Base-by-base conservation (phyloP, 2,797 vertebrate species). In the Bovichtus variegatus region DNA sequence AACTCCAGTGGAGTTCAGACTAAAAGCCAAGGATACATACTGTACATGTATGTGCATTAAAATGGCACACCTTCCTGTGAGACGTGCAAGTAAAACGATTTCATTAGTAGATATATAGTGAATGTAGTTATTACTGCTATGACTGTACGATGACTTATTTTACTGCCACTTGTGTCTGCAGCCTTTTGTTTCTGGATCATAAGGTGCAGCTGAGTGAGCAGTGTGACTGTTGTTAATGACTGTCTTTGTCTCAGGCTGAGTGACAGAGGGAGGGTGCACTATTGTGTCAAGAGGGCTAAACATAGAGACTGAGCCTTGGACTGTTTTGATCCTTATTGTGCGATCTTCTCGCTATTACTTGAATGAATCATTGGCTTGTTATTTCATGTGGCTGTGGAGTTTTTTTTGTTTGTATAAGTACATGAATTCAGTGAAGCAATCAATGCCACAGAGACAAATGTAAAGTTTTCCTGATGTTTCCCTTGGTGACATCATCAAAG, bases 401-500 rank as follows among this genome's bases (percentile, higher is more conserved):
- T 86, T 81, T 77, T n/a, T n/a, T n/a, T n/a, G n/a, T n/a, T n/a
- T n/a, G n/a, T 64, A 38, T 65, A 58, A 78, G 55, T 44, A 81
- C 62, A 81, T 83, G 43, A 62, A 78, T 81, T 80, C 68, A 46
- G 50, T 77, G 73, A 71, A 69, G 76, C 34, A 67, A 51, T 75
- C 12, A 29, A 83, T 81, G 81, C 81, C 81, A 74, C 71, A 31
- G 72, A 88, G 83, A 85, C 74, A 59, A 73, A 81, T 61, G 64
- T 68, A 60, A 72, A 69, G 74, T 66, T 78, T 90, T 89, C 91
- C 90, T 92, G 91, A 83, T 82, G 68, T 81, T 91, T 85, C 71
- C 74, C 76, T 82, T 71, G 69, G 85, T 92, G 90, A 92, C 92
- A 93, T 93, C 92, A 91, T 91, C 84, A 89, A 89, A 89, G 85